phyloP scores from a whole-genome alignment of 1,140 invertebrate species.

The Arion vulgaris region DNA sequence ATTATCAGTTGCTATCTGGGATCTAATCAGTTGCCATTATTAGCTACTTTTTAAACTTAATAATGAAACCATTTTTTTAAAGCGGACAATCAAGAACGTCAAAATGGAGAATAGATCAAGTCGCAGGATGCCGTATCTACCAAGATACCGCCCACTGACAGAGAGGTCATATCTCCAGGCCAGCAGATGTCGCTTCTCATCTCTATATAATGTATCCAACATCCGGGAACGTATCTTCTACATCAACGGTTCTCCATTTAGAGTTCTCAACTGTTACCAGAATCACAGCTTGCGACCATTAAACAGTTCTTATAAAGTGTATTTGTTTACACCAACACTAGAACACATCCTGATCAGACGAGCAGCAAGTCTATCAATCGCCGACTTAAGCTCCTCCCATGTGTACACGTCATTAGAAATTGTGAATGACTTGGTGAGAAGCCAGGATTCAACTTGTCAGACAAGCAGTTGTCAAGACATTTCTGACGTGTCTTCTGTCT shows the following conservation, averaged over 20 bases:
- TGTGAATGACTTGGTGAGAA: neutral
- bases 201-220: neutral
- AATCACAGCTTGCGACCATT: neutral
- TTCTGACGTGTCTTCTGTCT: neutral
- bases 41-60: too few relatives aligned
- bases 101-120: constrained; percentile 31
- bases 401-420: constrained; percentile 24
- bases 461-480: constrained; percentile 28
- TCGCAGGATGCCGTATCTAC: constrained; percentile 35
- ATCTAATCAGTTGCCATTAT: too few relatives aligned
- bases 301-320: neutral
- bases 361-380: constrained; percentile 18
- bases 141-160: constrained; percentile 17
- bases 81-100: neutral
- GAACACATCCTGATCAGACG: neutral
- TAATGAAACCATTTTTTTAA: too few relatives aligned
- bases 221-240: neutral
- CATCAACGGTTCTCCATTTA: neutral
- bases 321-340: neutral
- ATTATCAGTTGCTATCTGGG: too few relatives aligned
- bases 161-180: neutral
- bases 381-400: constrained; percentile 22
- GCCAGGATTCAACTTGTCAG: neutral
- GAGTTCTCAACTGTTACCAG: constrained; percentile 7
- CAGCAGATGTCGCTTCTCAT: neutral